Percentiles rank a stretch among this genome's conserved stretches.
phyloP scores from a whole-genome alignment of 2,888 invertebrate species.

The Xestia c-nigrum region DNA sequence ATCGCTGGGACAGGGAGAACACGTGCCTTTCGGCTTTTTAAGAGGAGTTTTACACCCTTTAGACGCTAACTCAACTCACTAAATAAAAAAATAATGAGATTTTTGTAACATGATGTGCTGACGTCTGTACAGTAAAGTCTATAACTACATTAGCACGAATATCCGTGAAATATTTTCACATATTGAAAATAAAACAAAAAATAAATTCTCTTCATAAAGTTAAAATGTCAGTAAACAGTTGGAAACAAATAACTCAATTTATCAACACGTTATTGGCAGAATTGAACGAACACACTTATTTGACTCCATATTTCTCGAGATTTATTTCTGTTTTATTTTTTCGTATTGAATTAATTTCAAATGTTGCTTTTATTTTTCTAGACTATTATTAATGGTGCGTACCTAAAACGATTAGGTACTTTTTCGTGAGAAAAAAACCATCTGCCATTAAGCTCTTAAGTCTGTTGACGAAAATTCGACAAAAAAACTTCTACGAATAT shows the following conservation, averaged over 20 bases:
- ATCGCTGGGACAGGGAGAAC: too few relatives aligned
- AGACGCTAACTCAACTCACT: too few relatives aligned
- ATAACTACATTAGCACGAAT: neutral
- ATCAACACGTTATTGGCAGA: constrained; percentile 18
- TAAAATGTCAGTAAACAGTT: constrained; percentile 15
- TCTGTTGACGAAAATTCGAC: neutral
- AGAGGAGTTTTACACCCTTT: too few relatives aligned
- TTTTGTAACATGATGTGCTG: too few relatives aligned
- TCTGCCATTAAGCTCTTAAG: neutral
- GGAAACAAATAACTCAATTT: constrained; percentile 39
- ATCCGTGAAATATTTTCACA: neutral
- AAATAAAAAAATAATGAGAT: too few relatives aligned
- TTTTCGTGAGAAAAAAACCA: constrained; percentile 26
- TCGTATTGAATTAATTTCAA: neutral
- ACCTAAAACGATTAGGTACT: constrained; percentile 2
- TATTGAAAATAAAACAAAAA: neutral
- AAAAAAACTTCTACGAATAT: neutral
- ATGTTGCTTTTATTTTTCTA: neutral
- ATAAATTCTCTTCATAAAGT: neutral
- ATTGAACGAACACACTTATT: constrained; percentile 42
- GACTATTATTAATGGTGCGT: neutral
- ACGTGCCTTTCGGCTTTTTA: too few relatives aligned
- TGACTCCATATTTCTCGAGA: constrained; percentile 17
- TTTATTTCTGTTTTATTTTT: constrained; percentile 21
- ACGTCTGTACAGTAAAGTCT: neutral